These are phyloP conservation scores for Saiga tatarica DNA, from an alignment of 2,113 vertebrate genomes.

Conservation along the genomic window DNA sequence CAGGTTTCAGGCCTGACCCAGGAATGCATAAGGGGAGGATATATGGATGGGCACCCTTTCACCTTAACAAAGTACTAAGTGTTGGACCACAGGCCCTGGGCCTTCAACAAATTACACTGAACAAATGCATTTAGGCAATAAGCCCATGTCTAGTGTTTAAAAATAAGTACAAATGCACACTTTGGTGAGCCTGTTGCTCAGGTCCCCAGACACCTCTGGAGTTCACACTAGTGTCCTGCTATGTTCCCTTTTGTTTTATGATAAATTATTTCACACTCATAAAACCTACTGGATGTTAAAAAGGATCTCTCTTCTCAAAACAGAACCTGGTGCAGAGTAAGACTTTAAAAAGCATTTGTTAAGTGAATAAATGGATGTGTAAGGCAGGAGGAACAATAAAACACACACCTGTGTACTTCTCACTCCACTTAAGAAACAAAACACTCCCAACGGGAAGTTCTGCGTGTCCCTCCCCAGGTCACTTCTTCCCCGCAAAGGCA, in stretches of 20 bases:
- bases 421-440: background rate
- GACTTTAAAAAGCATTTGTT: background rate
- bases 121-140: background rate
- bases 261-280: background rate
- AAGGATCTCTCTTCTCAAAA: background rate
- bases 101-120: background rate
- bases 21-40: background rate
- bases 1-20: background rate
- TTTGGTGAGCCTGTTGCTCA: background rate
- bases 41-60: background rate
- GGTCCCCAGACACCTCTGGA: background rate
- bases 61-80: rapidly evolving
- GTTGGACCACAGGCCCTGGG: rapidly evolving
- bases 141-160: background rate
- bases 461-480: background rate
- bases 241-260: background rate
- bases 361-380: background rate
- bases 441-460: background rate
- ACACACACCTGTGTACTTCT: rapidly evolving
- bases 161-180: background rate
- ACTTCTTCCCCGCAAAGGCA: background rate
- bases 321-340: background rate
- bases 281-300: background rate
- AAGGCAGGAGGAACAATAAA: background rate
- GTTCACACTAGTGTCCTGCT: background rate